Evolutionary conservation across 2,113 vertebrate genomes (phyloP).

Genomic region (zebrafish (Danio rerio)): DNA sequence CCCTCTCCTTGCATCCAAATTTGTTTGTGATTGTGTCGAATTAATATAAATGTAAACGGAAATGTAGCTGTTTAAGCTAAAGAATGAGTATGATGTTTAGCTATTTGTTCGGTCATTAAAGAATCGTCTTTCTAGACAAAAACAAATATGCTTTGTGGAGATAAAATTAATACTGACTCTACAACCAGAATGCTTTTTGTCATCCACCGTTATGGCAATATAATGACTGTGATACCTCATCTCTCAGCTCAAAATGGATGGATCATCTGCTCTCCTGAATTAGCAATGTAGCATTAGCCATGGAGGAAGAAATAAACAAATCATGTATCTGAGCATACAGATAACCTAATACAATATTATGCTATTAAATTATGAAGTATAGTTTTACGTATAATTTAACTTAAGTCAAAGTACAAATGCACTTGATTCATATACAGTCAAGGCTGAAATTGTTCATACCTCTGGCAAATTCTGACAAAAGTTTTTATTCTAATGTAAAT

Average conservation of each 20-base stretch:
- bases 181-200: constrained; percentile 11
- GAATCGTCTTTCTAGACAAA: constrained; percentile 20
- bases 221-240: background rate
- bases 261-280: constrained; percentile 19
- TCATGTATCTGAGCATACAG: too few species aligned
- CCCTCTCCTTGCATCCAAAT: constrained; percentile 31
- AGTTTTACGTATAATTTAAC: too few species aligned
- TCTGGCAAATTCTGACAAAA: too few species aligned
- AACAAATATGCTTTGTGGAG: background rate
- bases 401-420: too few species aligned
- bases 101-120: constrained; percentile 42
- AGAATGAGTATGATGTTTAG: constrained; percentile 17
- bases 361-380: too few species aligned
- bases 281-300: constrained; percentile 11
- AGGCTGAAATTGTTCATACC: too few species aligned
- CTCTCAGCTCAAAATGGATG: background rate
- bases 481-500: too few species aligned
- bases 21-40: constrained; percentile 32
- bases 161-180: background rate
- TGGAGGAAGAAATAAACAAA: too few species aligned
- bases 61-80: background rate
- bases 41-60: constrained; percentile 26
- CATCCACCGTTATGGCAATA: constrained; percentile 4
- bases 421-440: too few species aligned
- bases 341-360: too few species aligned